phyloP scores from a whole-genome alignment of 2,113 vertebrate species.

The Neoarius graeffei region DNA sequence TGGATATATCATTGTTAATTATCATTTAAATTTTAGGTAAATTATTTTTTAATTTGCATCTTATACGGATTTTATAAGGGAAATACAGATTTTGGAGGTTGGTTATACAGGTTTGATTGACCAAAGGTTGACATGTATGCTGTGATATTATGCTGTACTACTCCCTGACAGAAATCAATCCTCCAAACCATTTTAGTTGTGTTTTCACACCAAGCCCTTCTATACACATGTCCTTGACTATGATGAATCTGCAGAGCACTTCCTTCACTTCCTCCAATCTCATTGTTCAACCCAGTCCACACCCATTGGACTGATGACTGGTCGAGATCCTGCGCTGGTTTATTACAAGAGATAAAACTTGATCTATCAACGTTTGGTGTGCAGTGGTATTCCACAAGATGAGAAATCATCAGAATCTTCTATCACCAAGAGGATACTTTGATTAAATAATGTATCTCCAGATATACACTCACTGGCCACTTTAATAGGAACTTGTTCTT shows the following conservation, averaged over 20 bases:
- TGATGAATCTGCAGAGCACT: conserved; percentile 15
- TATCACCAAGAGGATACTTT: not conserved
- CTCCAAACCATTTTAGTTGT: not conserved
- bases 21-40: no score
- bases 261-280: conserved; percentile 14
- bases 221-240: not conserved
- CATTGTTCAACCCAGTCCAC: not conserved
- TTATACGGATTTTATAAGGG: no score
- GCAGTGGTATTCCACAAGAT: not conserved
- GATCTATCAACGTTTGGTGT: conserved; percentile 51
- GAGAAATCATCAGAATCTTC: conserved; percentile 24
- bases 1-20: no score
- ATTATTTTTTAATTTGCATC: no score
- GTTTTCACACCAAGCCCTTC: not conserved
- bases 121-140: no score
- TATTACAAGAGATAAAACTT: conserved; percentile 58
- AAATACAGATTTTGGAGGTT: no score
- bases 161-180: not conserved
- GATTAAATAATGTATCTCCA: not conserved
- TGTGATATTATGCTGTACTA: not conserved
- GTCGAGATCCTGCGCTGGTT: conserved; percentile 36
- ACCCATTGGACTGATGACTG: conserved; percentile 3
- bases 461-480: no score
- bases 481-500: no score
- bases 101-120: no score